These are phyloP conservation scores for Xylophagus ater DNA, from an alignment of 2,888 invertebrate genomes.

Conservation along the genomic window DNA sequence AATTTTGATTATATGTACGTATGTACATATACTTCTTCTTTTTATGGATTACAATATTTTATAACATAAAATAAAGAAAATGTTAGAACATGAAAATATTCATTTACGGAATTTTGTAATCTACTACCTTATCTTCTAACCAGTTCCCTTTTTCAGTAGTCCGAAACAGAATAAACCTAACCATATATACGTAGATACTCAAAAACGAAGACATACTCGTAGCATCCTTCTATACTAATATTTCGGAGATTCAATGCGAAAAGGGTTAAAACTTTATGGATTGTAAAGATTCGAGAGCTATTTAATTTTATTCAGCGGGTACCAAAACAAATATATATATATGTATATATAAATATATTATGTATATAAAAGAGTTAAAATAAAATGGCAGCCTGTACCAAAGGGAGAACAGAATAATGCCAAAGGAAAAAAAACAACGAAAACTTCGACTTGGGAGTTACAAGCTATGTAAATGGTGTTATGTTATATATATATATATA, in stretches of 20 bases:
- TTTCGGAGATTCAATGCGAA: conserved; percentile 9
- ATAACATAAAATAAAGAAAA: conserved; percentile 12
- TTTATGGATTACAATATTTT: neutral
- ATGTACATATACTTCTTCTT: neutral
- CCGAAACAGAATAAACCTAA: no score
- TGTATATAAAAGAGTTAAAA: no score
- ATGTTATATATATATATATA: no score
- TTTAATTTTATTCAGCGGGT: conserved; percentile 18
- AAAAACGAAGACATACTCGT: no score
- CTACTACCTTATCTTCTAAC: no score
- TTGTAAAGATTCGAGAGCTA: conserved; percentile 19
- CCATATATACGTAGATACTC: no score
- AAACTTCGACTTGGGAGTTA: conserved; percentile 2
- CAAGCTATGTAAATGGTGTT: conserved; percentile 6
- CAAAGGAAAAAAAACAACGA: no score
- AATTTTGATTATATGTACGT: no score
- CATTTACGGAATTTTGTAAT: conserved; percentile 16
- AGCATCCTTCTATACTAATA: no score
- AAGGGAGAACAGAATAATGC: no score
- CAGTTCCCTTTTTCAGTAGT: no score
- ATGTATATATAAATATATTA: neutral
- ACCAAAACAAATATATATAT: conserved; percentile 11
- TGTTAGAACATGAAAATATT: conserved; percentile 12
- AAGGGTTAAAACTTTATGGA: conserved; percentile 19
- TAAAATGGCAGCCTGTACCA: no score